Percentiles rank a stretch among this genome's conserved stretches.
phyloP scores from a whole-genome alignment of 2,888 invertebrate genomes.

The Muscina levida region DNA sequence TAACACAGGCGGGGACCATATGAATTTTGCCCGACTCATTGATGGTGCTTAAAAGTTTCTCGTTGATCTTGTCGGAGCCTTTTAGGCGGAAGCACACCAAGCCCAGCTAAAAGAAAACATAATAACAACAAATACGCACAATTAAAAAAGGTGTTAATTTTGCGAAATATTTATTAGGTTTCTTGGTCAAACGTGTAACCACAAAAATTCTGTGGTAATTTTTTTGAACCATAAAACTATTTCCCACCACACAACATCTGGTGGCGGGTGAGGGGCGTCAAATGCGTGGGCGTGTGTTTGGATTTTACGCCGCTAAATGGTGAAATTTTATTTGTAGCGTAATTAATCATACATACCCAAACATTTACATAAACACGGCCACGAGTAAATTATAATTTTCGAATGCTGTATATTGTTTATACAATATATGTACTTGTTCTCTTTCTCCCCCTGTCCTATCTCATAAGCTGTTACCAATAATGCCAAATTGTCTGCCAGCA shows the following conservation, averaged over 20 bases:
- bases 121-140: background rate
- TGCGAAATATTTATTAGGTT: no score
- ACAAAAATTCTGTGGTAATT: no score
- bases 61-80: constrained; percentile 90
- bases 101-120: constrained; percentile 85
- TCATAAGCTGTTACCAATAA: constrained; percentile 26
- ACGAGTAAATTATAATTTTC: no score
- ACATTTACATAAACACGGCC: constrained; percentile 6
- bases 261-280: background rate
- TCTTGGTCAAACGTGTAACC: no score
- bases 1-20: constrained; percentile 96
- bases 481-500: constrained; percentile 38
- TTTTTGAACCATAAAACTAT: no score
- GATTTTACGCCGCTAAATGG: no score
- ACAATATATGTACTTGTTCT: no score
- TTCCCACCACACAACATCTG: background rate
- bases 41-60: constrained; percentile 93
- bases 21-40: constrained; percentile 97
- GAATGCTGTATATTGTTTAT: no score
- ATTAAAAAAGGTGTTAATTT: no score
- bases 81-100: constrained; percentile 94
- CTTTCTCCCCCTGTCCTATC: no score
- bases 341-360: constrained; percentile 25
- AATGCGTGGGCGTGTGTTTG: background rate
- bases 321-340: background rate